phyloP scores from a whole-genome alignment of 2,113 vertebrate genomes.

The Oncorhynchus tshawytscha region DNA sequence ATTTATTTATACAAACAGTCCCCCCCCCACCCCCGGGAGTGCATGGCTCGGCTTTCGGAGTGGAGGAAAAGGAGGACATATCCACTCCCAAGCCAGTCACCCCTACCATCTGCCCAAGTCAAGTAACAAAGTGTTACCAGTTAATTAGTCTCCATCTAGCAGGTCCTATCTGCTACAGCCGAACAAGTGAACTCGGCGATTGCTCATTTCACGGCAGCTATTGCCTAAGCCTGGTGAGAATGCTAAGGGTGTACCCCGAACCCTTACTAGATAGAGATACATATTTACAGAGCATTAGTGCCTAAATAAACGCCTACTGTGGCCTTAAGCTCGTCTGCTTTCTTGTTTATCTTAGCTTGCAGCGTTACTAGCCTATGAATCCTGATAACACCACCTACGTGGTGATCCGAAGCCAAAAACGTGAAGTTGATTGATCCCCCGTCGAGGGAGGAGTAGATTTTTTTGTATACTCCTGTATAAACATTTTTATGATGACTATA shows the following conservation, averaged over 20 bases:
- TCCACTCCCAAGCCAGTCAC: background rate
- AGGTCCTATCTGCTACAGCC: background rate
- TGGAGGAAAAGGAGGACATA: background rate
- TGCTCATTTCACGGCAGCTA: background rate
- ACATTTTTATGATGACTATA: too few relatives aligned
- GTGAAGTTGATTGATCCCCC: too few relatives aligned
- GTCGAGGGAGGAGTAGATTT: too few relatives aligned
- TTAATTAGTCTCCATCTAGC: background rate
- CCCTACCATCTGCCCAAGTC: background rate
- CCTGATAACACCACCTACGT: background rate
- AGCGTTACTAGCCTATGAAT: background rate
- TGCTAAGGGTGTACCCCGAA: background rate
- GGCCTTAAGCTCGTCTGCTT: background rate
- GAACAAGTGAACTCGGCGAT: background rate
- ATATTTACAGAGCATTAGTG: background rate
- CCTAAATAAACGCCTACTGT: background rate
- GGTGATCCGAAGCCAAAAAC: too few relatives aligned
- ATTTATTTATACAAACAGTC: slow-evolving; percentile 1
- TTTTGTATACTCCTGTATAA: too few relatives aligned
- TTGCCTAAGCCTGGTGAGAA: background rate
- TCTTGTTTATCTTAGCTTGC: background rate
- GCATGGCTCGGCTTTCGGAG: background rate
- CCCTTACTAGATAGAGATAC: background rate
- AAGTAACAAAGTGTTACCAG: background rate
- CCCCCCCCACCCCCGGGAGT: background rate